Base-by-base conservation (phyloP, 64 coral and sea anemone genomes). In the Dendrophyllia cribrosa region DNA sequence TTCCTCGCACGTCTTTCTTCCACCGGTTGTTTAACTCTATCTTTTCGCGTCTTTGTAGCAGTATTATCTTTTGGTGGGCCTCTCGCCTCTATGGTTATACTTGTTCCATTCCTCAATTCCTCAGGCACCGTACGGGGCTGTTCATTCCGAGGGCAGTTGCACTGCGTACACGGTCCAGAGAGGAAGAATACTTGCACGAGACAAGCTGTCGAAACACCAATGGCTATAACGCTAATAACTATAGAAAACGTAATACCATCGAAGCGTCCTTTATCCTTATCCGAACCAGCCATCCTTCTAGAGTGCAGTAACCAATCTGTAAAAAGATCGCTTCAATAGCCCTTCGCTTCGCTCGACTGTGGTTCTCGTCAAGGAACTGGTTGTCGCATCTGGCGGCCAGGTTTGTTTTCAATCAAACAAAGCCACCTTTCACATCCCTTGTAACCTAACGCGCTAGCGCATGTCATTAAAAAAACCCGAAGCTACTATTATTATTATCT, bases 201-300 rank as follows among this genome's bases (percentile, higher is more conserved):
- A 51, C 80, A 84, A 24, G n/a, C 60, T 23, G 49, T 23, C 3
- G 80, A 84, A 44, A 84, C 13, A 21, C 63, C 51, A 17, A 84
- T 63, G 61, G 80, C 80, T 84, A 25, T 53, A 68, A 84, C 8
- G 50, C 80, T 84, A 59, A 84, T 66, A 17, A 7, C 62, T 47
- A 60, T 20, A 17, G 78, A 26, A 16, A 84, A 67, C 15, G 50
- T 49, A 13, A 23, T 45, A 23, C 80, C 45, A 6, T 17, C 7
- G 21, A 50, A 43, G 4, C 45, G 3, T 51, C 63, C 80, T 68
- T 68, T 68, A 24, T 84, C 62, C 51, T 84, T 84, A 3, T 7
- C 45, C 7, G 62, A 51, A 24, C 44, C 19, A 51, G 45, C 44
- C 80, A 84, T 84, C 7, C n/a, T 51, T 84, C 14, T 17, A 12